Evolutionary conservation across 2,888 invertebrate species (phyloP), one percentile per base, ranked within the genome.

Genomic region (Aelia acuminata): DNA sequence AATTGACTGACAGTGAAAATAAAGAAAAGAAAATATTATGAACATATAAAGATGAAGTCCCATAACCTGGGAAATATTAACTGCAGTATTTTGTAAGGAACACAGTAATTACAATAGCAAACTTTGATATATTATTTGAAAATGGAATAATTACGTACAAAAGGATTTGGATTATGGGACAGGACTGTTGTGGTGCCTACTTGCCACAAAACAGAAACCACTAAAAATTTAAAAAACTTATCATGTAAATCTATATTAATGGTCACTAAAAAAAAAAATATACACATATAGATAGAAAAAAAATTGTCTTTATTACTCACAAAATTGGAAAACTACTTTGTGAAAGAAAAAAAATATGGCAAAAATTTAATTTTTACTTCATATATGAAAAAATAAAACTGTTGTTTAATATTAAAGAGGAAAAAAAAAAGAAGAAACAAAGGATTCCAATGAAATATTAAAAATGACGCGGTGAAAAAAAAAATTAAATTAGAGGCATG

Each of bases 161-260:
- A 47, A 86, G 87, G 87, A 43, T 47, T 43, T 31, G 63, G 87
- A 43, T 22, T 47, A 26, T 20, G n/a, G 87, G 48, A 70, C 43
- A 87, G 70, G 87, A 70, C 39, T 13, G 57, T 70, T 87, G 87
- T 87, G 87, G 87, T 87, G 87, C 39, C 53, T 87, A 31, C 70
- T 87, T 87, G 87, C 70, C 87, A 70, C 87, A 87, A 63, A 57
- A 87, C 70, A 87, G 87, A 70, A 47, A 87, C 87, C 70, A 87
- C 43, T 70, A 87, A 63, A 70, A 43, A 53, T 39, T 70, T n/a
- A 15, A 43, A 70, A 48, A 48, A 70, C 26, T 31, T 31, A 48
- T 35, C 22, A 49, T 49, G 10, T 48, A 84, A 84, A 84, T 13
- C 84, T 84, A 84, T 11, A n/a, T 84, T 84, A 84, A 84, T 15